Evolutionary conservation across 2,113 vertebrate genomes (phyloP).

Genomic region (Bubalus kerabau): DNA sequence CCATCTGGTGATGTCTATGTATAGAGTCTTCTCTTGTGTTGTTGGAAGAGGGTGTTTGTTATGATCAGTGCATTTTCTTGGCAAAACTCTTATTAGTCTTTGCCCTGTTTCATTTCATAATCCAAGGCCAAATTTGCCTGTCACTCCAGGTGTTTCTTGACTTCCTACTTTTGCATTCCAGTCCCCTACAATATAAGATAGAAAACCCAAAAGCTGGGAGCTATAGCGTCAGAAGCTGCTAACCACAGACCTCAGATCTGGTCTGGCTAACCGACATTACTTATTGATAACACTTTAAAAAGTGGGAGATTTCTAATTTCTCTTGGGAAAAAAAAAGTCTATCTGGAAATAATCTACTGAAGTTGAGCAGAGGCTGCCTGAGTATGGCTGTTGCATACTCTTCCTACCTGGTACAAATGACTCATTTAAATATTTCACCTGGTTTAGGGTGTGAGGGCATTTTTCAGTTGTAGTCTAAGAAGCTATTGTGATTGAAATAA

Average conservation of each 20-base stretch:
- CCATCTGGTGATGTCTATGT: no score
- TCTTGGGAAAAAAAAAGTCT: not conserved
- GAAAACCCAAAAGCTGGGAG: not conserved
- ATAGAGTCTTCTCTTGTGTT: no score
- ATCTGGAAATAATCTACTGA: not conserved
- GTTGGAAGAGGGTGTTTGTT: no score
- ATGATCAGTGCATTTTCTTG: no score
- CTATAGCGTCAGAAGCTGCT: not conserved
- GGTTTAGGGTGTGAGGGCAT: not conserved
- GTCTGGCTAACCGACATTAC: not conserved
- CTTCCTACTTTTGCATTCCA: no score
- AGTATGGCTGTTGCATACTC: no score
- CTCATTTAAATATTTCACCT: not conserved
- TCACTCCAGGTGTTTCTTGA: no score
- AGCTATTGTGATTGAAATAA: not conserved
- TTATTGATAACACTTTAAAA: not conserved
- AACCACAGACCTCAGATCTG: not conserved
- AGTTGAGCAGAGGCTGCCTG: not conserved
- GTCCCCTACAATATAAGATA: not conserved
- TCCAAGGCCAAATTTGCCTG: no score
- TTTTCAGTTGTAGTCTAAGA: not conserved
- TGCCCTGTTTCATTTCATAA: no score
- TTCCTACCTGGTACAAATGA: not conserved
- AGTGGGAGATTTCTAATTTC: not conserved
- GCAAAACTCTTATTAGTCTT: no score